Conservation (phyloP, 2,113 vertebrate genomes). For the Toxotes chatareus region DNA sequence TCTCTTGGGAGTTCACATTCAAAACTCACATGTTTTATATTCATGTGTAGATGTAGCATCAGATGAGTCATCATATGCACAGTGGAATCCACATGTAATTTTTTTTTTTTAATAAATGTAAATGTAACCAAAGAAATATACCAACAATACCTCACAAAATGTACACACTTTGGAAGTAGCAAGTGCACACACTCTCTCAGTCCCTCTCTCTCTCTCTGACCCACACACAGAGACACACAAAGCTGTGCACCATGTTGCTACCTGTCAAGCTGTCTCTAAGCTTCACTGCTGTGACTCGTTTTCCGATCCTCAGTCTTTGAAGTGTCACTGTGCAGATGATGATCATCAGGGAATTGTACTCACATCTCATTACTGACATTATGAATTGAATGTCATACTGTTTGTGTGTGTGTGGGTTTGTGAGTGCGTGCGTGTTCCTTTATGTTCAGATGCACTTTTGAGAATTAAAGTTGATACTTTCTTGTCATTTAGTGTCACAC, state of each 20-base stretch:
- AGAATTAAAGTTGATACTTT: conserved; percentile 25
- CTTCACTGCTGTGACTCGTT: conserved; percentile 50
- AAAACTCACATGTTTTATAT: conserved; percentile 5
- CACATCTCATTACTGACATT: conserved; percentile 60
- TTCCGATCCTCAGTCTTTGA: conserved; percentile 65
- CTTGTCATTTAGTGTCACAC: conserved; percentile 33
- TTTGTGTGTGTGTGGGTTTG: not conserved
- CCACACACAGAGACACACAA: conserved; percentile 29
- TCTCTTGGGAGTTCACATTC: conserved; percentile 12
- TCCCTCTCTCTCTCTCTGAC: conserved; percentile 6
- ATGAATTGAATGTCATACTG: conserved; percentile 26
- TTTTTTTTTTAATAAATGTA: not conserved
- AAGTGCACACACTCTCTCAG: not conserved
- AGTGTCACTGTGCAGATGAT: conserved; percentile 66
- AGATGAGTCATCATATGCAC: not conserved
- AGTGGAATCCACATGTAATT: not conserved
- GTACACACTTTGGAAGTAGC: conserved; percentile 6
- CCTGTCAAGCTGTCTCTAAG: conserved; percentile 63
- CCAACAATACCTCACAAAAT: not conserved
- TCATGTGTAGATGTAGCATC: not conserved
- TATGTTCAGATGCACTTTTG: conserved; percentile 14
- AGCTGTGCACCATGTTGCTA: conserved; percentile 41
- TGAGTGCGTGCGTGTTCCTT: not conserved
- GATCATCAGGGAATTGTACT: conserved; percentile 60
- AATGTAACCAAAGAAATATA: not conserved